Evolutionary conservation across 2,888 invertebrate species (phyloP), one percentile per base, ranked within the genome.

Genomic region (Peribatodes rhomboidaria): DNA sequence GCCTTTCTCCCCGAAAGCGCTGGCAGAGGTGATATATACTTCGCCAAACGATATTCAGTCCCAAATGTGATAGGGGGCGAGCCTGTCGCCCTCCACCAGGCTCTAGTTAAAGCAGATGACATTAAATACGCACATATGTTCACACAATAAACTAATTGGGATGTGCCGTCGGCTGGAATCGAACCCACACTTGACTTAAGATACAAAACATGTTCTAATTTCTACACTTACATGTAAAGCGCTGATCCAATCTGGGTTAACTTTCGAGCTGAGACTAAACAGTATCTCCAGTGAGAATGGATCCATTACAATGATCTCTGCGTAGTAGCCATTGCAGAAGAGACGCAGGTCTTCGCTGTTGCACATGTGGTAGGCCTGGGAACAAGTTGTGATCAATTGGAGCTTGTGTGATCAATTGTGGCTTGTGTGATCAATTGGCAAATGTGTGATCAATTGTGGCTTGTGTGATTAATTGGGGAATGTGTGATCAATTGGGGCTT

Each of bases 221-320:
- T 27, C 27, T 27, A 27, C 27, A 87, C 94, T 92, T 78, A 99
- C 97, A 90, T 98, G 98, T 75, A 99, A 94, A 49, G 99, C 98
- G 68, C 98, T 98, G 79, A 99, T 98, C 99, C 99, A 99, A 82
- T 99, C 99, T 0, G 99, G 99, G 84, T 98, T 98, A 68, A 99
- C 98, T 83, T 98, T 96, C 0, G 99, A 99, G 75, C 98, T 97
- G 46, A 99, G 91, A n/a, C 96, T 96, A 87, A 98, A 98, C 13
- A 99, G 90, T 16, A 98, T 95, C 88, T 99, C 98, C 73, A 99
- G 92, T 63, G 98, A 98, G 82, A 98, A 97, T 0, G 99, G 98
- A 88, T 99, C 98, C 96, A 99, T 98, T 13, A 99, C 96, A 73
- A 98, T 94, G 64, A 99, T 98, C 88, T 99, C 99, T 0, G 99